A percentile compares a stretch with the other conserved stretches of the same genome.
phyloP scores from a whole-genome alignment of 2,113 vertebrate genomes.

The Balaeniceps rex region DNA sequence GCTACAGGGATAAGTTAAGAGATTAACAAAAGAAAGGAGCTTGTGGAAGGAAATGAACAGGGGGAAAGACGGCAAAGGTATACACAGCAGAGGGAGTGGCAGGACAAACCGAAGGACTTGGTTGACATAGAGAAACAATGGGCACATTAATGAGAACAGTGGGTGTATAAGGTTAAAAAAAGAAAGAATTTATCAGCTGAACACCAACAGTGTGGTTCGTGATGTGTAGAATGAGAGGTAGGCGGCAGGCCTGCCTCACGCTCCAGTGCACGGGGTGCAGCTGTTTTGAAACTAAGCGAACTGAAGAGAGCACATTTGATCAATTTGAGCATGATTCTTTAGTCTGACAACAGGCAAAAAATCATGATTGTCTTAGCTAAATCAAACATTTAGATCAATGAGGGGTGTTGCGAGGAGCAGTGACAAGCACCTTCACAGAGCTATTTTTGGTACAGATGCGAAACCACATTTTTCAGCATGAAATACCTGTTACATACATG shows the following conservation, averaged over 20 bases:
- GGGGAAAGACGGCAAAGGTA: not conserved
- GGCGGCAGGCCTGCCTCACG: not conserved
- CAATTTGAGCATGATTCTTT: not conserved
- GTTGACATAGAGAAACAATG: conserved; percentile 37
- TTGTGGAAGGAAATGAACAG: not conserved
- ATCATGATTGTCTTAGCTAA: not conserved
- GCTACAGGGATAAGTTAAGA: not conserved
- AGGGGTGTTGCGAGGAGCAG: not conserved
- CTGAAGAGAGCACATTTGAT: not conserved
- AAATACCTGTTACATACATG: not conserved
- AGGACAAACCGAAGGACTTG: conserved; percentile 32
- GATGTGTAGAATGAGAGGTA: not conserved
- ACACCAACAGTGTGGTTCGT: not conserved
- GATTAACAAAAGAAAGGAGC: not conserved
- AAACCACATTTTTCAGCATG: not conserved
- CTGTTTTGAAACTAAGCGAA: rapidly evolving
- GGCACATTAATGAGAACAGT: not conserved
- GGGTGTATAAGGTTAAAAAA: not conserved
- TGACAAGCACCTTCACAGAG: not conserved
- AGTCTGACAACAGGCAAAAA: not conserved
- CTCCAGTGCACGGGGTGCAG: not conserved
- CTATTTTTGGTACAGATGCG: not conserved
- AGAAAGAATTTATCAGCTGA: not conserved
- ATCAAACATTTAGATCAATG: not conserved
- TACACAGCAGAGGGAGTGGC: not conserved